Evolutionary conservation across 2,888 invertebrate genomes (phyloP).

Genomic region (Cyclophora albipunctata): DNA sequence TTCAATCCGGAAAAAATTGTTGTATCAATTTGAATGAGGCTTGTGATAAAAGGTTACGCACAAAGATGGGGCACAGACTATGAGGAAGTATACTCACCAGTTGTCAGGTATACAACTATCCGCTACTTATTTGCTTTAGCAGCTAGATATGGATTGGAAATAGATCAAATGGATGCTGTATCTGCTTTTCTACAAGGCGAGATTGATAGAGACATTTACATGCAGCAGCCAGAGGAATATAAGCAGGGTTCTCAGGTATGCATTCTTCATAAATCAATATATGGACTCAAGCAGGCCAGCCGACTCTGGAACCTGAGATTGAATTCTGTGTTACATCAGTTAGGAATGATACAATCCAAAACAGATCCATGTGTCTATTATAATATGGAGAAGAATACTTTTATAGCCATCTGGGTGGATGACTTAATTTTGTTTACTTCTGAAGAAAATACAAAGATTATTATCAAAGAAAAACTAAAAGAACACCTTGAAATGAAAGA

Average conservation of each 20-base stretch:
- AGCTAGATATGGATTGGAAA: constrained; percentile 12
- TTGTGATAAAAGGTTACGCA: constrained; percentile 9
- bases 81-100: constrained; percentile 16
- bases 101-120: constrained; percentile 11
- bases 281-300: background rate
- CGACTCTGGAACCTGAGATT: background rate
- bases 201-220: no score
- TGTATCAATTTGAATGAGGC: no score
- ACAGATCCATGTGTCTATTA: constrained; percentile 5
- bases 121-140: no score
- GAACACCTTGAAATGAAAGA: constrained; percentile 7
- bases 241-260: constrained; percentile 3
- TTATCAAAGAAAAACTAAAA: constrained; percentile 5
- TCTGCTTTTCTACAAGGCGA: background rate
- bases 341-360: no score
- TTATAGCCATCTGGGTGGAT: constrained; percentile 18
- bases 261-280: constrained; percentile 2
- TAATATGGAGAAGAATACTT: constrained; percentile 1
- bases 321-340: no score
- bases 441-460: constrained; percentile 1
- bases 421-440: constrained; percentile 10
- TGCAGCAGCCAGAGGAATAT: no score
- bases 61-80: constrained; percentile 19
- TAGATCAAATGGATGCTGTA: background rate
- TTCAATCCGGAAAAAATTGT: no score